These are phyloP conservation scores for Odontocolon sp. DNA, from an alignment of 2,888 invertebrate genomes.

Conservation along the genomic window DNA sequence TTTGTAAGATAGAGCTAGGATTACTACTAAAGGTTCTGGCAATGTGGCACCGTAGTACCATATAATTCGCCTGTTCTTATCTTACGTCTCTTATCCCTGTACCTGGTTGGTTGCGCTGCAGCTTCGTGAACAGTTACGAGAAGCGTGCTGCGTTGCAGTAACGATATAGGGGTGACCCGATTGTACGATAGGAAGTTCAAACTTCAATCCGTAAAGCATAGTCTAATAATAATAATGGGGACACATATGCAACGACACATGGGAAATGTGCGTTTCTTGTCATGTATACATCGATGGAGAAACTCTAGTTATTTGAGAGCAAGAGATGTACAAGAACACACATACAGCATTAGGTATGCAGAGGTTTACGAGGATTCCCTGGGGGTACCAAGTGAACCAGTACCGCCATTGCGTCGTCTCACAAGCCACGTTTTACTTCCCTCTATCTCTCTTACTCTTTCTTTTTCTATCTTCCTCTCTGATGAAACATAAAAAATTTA, in stretches of 20 bases:
- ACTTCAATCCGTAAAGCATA: not conserved
- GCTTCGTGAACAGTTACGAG: not conserved
- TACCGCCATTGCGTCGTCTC: not conserved
- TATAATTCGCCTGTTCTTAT: not conserved
- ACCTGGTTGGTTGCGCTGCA: not conserved
- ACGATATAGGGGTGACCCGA: not conserved
- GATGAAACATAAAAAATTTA: conserved; percentile 37
- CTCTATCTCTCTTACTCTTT: conserved; percentile 6
- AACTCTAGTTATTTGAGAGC: not conserved
- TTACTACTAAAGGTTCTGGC: no score
- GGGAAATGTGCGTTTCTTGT: conserved; percentile 2
- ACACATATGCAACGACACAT: not conserved
- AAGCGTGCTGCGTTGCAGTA: not conserved
- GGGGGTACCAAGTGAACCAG: conserved; percentile 12
- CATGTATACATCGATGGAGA: not conserved
- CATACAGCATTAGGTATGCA: conserved; percentile 25
- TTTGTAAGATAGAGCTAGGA: no score
- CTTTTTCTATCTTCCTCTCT: conserved; percentile 7
- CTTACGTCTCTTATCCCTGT: not conserved
- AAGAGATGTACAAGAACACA: not conserved
- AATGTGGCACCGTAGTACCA: no score
- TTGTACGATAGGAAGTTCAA: not conserved
- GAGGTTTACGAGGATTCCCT: conserved; percentile 36
- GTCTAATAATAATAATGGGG: not conserved
- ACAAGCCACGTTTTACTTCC: conserved; percentile 5